Percentiles rank a stretch among this genome's conserved stretches.
Evolutionary conservation across 1,140 invertebrate species (phyloP).

Genomic region (Brachionus calyciflorus): DNA sequence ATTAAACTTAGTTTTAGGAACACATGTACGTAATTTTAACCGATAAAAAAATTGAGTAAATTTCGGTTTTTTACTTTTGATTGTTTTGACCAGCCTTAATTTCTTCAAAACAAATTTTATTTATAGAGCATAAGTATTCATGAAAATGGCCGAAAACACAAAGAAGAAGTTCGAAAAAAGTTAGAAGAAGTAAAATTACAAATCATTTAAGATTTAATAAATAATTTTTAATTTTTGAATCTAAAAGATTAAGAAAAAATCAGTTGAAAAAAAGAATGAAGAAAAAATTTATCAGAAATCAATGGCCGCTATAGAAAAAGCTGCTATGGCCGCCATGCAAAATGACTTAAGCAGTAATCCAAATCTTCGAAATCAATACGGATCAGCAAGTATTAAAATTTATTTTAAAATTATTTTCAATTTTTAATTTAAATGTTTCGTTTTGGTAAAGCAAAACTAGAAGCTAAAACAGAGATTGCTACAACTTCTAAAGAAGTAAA

Average conservation of each 20-base stretch:
- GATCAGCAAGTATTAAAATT: neutral
- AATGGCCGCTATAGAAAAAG: constrained; percentile 41
- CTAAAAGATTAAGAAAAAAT: constrained; percentile 36
- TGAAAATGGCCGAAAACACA: constrained; percentile 38
- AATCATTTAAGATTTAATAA: neutral
- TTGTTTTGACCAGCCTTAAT: no score
- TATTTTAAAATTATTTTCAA: neutral
- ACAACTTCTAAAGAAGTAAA: neutral
- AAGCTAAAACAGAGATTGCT: neutral
- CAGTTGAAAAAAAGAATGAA: constrained; percentile 20
- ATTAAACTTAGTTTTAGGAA: no score
- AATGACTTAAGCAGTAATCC: constrained; percentile 20
- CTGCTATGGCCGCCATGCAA: constrained; percentile 17
- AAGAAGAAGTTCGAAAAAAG: neutral
- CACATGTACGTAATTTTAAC: no score
- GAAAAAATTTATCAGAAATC: neutral
- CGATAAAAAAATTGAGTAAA: no score
- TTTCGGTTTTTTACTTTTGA: no score
- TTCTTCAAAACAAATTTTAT: neutral
- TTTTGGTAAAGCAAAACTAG: neutral
- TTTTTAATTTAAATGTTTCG: neutral
- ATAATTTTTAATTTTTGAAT: neutral
- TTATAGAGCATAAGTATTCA: constrained; percentile 38
- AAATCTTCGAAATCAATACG: constrained; percentile 22
- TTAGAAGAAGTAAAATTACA: constrained; percentile 8